A percentile compares a stretch with the other conserved stretches of the same genome.
phyloP scores from a whole-genome alignment of 2,113 vertebrate genomes.

The Theristicus caerulescens region DNA sequence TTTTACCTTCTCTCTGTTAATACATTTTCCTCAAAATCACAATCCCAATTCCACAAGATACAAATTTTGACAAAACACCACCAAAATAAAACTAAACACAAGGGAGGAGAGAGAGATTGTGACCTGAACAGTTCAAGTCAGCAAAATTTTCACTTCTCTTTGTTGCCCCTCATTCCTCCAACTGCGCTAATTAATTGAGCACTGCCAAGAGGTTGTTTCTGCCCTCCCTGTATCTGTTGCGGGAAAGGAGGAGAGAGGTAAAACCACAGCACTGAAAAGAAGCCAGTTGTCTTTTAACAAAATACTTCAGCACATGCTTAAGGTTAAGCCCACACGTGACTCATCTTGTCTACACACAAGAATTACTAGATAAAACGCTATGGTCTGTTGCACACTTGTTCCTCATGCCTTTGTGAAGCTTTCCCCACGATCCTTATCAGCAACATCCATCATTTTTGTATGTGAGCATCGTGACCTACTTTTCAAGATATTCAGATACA shows the following conservation, averaged over 20 bases:
- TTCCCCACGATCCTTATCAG: background rate
- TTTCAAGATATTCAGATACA: background rate
- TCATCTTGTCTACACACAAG: background rate
- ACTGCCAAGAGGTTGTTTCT: background rate
- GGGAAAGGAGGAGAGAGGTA: background rate
- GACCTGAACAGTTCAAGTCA: background rate
- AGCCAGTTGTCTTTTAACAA: background rate
- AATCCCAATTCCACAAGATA: background rate
- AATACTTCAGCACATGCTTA: background rate
- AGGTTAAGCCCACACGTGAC: background rate
- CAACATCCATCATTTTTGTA: background rate
- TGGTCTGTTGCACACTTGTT: background rate
- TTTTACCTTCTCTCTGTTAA: background rate
- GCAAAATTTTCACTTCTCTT: background rate
- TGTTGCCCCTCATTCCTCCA: background rate
- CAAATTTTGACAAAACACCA: background rate
- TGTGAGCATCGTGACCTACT: background rate
- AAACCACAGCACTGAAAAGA: background rate
- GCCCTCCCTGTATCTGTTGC: background rate
- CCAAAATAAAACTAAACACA: background rate
- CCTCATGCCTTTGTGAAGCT: background rate
- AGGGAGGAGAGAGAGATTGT: background rate
- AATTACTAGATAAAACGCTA: background rate
- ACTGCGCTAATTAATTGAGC: background rate
- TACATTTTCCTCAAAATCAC: background rate